Evolutionary conservation across 1,140 invertebrate genomes (phyloP), one percentile per base, ranked within the genome.

Genomic region (Drosophila takahashii): DNA sequence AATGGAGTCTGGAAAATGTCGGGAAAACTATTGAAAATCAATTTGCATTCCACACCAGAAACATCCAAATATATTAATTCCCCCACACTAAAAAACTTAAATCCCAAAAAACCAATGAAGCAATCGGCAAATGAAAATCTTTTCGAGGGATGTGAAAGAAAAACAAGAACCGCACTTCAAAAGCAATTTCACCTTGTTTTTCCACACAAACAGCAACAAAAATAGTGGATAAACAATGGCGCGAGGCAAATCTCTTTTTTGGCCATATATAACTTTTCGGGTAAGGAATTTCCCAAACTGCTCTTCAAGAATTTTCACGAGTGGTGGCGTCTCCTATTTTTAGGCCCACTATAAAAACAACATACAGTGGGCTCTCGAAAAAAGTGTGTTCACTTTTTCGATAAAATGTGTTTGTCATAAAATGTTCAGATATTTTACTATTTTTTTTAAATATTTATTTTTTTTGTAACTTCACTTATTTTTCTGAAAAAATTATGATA

Each of bases 141-240:
- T 75, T 54, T 10, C 61, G 61, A 57, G 57, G 64, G 15, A 71
- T 64, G 53, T 50, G 11, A 45, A 56, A 61, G 45, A 73, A 73
- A 67, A 70, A 67, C 64, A 67, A 51, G 36, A 65, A 32, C 27
- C 27, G 45, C 67, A 77, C 84, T 87, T 79, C 58, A 77, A 84
- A 84, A 74, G 71, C 70, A 83, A 89, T 87, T 90, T 69, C 76
- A 64, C 48, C 61, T 78, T 84, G 73, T 74, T 89, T 85, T 86
- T 69, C 56, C 39, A 58, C 56, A 42, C 16, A 73, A 51, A 74
- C 22, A 54, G n/a, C 16, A 53, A 44, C 26, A 36, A 34, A 4
- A 47, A 67, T 67, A 39, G 57, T 56, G 37, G 53, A 59, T 48
- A 81, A 77, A 69, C 58, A 72, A 66, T 52, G 58, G 58, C 37